A percentile compares a stretch with the other conserved stretches of the same genome.
Conservation (phyloP, 2,888 invertebrate genomes). For the Pollenia angustigena region DNA sequence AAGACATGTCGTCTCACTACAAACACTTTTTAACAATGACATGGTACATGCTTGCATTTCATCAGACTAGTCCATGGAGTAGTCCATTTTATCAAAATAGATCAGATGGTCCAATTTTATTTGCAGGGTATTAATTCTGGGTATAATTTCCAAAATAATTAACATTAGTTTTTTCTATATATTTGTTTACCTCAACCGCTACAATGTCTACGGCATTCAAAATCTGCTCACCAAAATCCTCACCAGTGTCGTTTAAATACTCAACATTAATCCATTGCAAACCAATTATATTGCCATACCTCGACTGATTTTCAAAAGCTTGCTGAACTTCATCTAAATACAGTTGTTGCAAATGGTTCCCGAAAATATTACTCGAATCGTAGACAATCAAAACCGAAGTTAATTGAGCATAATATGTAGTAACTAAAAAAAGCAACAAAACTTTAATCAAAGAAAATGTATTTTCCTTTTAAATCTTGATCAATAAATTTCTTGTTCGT, state of each 20-base stretch:
- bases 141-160: no score
- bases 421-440: slow-evolving; percentile 75
- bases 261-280: slow-evolving; percentile 81
- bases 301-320: slow-evolving; percentile 75
- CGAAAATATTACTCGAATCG: slow-evolving; percentile 70
- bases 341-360: slow-evolving; percentile 73
- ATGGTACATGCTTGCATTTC: no score
- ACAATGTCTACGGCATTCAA: slow-evolving; percentile 79
- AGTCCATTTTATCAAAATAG: no score
- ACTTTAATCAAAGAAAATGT: slow-evolving; percentile 1
- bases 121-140: no score
- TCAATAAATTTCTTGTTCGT: slow-evolving; percentile 21
- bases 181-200: slow-evolving; percentile 77
- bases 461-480: not conserved
- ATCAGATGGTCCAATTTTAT: no score
- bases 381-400: slow-evolving; percentile 80
- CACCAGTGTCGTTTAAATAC: slow-evolving; percentile 67
- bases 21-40: no score
- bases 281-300: slow-evolving; percentile 71
- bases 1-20: no score
- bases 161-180: not conserved
- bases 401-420: slow-evolving; percentile 78
- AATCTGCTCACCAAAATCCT: slow-evolving; percentile 76
- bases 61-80: no score
- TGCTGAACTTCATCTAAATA: slow-evolving; percentile 79